Evolutionary conservation across 2,113 vertebrate species (phyloP).

Genomic region (Xiphorhynchus elegans): DNA sequence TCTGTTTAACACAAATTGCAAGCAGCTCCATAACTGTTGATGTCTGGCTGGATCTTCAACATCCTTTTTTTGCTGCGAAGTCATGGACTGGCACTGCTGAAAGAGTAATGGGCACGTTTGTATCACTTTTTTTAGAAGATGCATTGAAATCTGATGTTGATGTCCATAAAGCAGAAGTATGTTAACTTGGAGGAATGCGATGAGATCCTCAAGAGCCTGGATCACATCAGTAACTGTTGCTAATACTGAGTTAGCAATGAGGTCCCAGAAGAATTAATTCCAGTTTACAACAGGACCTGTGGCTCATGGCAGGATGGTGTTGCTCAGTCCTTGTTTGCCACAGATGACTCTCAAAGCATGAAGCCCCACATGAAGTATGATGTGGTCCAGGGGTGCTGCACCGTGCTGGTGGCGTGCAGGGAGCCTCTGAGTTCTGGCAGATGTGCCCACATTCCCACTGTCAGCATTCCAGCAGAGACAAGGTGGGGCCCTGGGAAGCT

Average conservation of each 20-base stretch:
- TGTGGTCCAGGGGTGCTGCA: not conserved
- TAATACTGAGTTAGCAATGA: not conserved
- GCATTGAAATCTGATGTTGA: not conserved
- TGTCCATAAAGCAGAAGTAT: not conserved
- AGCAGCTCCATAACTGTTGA: not conserved
- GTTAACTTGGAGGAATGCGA: not conserved
- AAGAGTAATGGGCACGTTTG: not conserved
- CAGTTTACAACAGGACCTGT: not conserved
- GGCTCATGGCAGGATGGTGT: not conserved
- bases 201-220: not conserved
- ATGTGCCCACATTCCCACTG: fast-evolving
- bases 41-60: not conserved
- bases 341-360: not conserved
- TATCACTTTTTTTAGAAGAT: not conserved
- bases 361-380: fast-evolving
- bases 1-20: not conserved
- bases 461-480: not conserved
- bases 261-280: not conserved
- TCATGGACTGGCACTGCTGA: not conserved
- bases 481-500: not conserved
- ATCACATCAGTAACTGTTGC: not conserved
- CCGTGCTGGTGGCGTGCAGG: not conserved
- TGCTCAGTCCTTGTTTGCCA: not conserved
- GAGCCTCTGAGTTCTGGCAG: not conserved
- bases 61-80: not conserved